phyloP scores from a whole-genome alignment of 1,140 invertebrate species.

The Pteromalus puparum region DNA sequence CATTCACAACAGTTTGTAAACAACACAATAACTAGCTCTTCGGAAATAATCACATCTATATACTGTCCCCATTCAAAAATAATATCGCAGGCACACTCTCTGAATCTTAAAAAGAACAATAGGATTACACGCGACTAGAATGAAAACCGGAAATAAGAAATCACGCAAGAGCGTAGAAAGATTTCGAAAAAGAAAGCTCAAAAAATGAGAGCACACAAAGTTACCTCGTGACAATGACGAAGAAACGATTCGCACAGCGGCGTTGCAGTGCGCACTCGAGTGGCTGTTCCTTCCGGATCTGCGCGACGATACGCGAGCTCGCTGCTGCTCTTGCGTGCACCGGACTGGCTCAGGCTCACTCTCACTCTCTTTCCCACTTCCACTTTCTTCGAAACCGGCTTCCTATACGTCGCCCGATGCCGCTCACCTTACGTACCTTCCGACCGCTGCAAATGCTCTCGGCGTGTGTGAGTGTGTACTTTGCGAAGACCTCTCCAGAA shows the following conservation, averaged over 20 bases:
- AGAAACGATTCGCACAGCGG: background rate
- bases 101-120: too few species aligned
- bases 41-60: too few species aligned
- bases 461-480: background rate
- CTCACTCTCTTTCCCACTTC: slow-evolving; percentile 70
- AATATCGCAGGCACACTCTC: too few species aligned
- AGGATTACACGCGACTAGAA: too few species aligned
- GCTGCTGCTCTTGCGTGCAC: slow-evolving; percentile 49
- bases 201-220: background rate
- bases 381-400: slow-evolving; percentile 63
- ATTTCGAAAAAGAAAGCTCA: background rate
- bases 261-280: background rate
- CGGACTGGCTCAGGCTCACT: slow-evolving; percentile 55
- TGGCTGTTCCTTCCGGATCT: background rate
- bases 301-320: slow-evolving; percentile 19
- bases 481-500: background rate
- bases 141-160: background rate
- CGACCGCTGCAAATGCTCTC: background rate
- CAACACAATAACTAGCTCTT: too few species aligned
- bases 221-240: slow-evolving; percentile 14
- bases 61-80: too few species aligned
- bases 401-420: slow-evolving; percentile 24
- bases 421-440: slow-evolving; percentile 18
- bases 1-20: too few species aligned
- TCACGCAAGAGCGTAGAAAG: background rate